phyloP scores from a whole-genome alignment of 2,113 vertebrate genomes.

The Heterocephalus glaber region DNA sequence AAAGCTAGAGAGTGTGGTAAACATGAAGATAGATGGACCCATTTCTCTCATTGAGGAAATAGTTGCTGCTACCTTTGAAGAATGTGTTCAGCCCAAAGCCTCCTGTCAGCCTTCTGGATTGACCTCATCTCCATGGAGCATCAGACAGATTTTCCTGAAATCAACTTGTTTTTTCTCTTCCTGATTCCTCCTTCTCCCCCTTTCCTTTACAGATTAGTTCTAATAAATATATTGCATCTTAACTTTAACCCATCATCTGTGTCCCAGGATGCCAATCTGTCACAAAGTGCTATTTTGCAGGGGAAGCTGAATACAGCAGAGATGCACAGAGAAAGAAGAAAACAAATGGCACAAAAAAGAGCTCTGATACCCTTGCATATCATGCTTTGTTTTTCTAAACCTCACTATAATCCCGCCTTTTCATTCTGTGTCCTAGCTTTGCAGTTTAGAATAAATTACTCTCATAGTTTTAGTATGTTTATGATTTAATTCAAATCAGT shows the following conservation, averaged over 20 bases:
- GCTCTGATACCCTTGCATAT: neutral
- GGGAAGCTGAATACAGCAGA: neutral
- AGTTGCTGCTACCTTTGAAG: neutral
- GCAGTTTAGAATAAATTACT: constrained; percentile 1
- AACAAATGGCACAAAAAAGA: neutral
- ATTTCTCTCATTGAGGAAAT: neutral
- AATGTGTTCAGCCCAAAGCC: neutral
- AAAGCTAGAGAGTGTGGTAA: neutral
- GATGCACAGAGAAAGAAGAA: neutral
- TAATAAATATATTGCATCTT: neutral
- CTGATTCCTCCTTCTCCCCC: neutral
- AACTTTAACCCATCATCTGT: neutral
- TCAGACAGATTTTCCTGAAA: neutral
- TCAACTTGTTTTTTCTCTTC: neutral
- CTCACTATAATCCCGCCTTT: neutral
- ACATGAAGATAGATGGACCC: rapidly evolving
- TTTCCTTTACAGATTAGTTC: neutral
- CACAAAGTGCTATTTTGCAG: neutral
- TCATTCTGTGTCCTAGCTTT: neutral
- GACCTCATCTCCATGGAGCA: neutral
- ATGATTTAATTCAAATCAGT: constrained; percentile 47
- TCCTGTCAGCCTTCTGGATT: neutral
- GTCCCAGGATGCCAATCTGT: neutral
- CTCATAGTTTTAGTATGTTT: neutral
- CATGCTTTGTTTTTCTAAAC: neutral